Percentiles rank a stretch among this genome's conserved stretches.
These are phyloP conservation scores for Galaxea fascicularis DNA, from an alignment of 92 coral and sea anemone genomes.

Conservation along the genomic window DNA sequence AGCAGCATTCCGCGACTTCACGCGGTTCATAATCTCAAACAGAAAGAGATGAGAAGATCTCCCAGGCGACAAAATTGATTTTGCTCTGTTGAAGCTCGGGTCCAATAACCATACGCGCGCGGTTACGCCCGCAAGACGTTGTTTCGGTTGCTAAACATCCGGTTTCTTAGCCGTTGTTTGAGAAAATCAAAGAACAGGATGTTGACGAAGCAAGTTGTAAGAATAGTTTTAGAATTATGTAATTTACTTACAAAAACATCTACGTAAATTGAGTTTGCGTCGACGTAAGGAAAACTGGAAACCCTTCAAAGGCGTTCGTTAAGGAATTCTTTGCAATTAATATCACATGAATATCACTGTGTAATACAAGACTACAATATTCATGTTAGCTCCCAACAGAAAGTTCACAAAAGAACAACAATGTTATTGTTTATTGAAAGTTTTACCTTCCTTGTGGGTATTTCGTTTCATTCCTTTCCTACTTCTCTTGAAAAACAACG, in stretches of 20 bases:
- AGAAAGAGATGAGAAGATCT: background rate
- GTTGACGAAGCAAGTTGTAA: background rate
- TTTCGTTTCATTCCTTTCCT: no score
- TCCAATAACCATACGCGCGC: background rate
- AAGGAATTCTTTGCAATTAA: background rate
- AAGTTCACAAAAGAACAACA: no score
- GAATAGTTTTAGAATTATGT: background rate
- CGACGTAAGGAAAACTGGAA: background rate
- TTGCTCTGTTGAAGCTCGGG: background rate
- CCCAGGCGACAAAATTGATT: background rate
- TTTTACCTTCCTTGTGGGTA: no score
- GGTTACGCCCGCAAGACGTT: conserved; percentile 10
- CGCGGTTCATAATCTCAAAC: background rate
- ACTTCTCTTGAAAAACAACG: no score
- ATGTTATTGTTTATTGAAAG: no score
- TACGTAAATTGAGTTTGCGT: background rate
- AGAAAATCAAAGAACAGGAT: conserved; percentile 4
- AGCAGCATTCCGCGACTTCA: background rate
- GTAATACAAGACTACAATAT: no score
- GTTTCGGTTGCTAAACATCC: background rate
- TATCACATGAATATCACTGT: no score
- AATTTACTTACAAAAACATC: background rate
- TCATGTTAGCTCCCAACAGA: no score
- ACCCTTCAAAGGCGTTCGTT: background rate
- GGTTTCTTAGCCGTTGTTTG: conserved; percentile 1